Conservation (phyloP, 2,888 invertebrate genomes). For the Didymodactylos carnosus region DNA sequence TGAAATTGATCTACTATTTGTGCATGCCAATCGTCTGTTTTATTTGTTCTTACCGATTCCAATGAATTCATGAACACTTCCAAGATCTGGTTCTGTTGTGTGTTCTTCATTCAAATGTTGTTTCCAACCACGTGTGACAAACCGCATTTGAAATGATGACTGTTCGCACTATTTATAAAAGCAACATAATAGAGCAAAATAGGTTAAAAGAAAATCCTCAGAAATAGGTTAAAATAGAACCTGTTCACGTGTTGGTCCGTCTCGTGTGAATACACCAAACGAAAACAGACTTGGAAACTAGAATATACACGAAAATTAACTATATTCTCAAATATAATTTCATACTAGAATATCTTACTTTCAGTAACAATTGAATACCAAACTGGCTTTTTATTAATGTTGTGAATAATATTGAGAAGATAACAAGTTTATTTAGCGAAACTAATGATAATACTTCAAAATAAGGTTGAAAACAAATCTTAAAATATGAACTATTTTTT, state of each 20-base stretch:
- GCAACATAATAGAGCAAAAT: neutral
- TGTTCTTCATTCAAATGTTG: no score
- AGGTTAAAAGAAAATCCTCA: neutral
- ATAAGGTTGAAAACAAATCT: conserved; percentile 10
- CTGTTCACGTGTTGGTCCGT: conserved; percentile 40
- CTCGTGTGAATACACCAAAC: conserved; percentile 46
- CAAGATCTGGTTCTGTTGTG: conserved; percentile 39
- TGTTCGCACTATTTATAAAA: conserved; percentile 37
- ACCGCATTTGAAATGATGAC: conserved; percentile 46
- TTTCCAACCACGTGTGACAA: conserved; percentile 52
- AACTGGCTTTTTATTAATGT: conserved; percentile 44
- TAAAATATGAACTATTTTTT: neutral
- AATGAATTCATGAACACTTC: conserved; percentile 43
- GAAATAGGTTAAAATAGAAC: no score
- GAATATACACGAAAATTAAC: conserved; percentile 15
- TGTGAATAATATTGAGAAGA: conserved; percentile 43
- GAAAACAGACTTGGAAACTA: conserved; percentile 53
- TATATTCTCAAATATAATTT: neutral
- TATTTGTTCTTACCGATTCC: no score
- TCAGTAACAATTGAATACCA: conserved; percentile 47
- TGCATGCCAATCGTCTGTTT: no score
- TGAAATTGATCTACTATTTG: no score
- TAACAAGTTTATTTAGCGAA: conserved; percentile 34
- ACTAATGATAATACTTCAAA: neutral
- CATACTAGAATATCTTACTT: conserved; percentile 34